Base-by-base conservation (phyloP, 2,888 invertebrate genomes). In the Apeira syringaria region DNA sequence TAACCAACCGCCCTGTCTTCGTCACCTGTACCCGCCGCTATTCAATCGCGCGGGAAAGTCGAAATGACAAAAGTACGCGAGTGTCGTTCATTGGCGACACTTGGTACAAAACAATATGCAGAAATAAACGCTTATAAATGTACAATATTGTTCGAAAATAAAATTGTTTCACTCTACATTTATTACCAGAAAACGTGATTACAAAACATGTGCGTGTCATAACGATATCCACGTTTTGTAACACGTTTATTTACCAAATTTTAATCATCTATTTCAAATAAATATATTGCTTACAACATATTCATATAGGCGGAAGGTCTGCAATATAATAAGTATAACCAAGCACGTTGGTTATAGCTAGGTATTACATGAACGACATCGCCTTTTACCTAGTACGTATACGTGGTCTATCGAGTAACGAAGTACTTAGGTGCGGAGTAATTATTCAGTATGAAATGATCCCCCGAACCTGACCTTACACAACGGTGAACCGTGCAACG, bases 381-480 rank as follows among this genome's bases (percentile, higher is more conserved):
- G 10, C 5, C 7, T 26, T 17, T 9, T 29, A 48, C 7, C n/a
- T 26, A 13, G 7, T 32, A n/a, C n/a, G n/a, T n/a, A n/a, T n/a
- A 49, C 37, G 55, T 49, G 56, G 42, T 44, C 37, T 26, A 45
- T 50, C 57, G 48, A 37, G 20, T 17, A 32, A 13, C 20, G 5
- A 13, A n/a, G n/a, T n/a, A n/a, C n/a, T n/a, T n/a, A n/a, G n/a
- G n/a, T n/a, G n/a, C 8, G n/a, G 18, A 7, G 24, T 24, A 24
- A 9, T 8, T 37, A 43, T 36, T 36, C 13, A 9, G 13, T 17
- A 36, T 17, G 33, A 12, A 29, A 18, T 47, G 51, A 64, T 57
- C 55, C 61, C 57, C 15, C 59, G 71, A 67, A 65, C 82, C 84
- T 82, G 84, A 86, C 87, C 87, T 84, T 74, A 65, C 81, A 54